Conservation (phyloP, 64 coral and sea anemone species). For the Pocillopora verrucosa region DNA sequence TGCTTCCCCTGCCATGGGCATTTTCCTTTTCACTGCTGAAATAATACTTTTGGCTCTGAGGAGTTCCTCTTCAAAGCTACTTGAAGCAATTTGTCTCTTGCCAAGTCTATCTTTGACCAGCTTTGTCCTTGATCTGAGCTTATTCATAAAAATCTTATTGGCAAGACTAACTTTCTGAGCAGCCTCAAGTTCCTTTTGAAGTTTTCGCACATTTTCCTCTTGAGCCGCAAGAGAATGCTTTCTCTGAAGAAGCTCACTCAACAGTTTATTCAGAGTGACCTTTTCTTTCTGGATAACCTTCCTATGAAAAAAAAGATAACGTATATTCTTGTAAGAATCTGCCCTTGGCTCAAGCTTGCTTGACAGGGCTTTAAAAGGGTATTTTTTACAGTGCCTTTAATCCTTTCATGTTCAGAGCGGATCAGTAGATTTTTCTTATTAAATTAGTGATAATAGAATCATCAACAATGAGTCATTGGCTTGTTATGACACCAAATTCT, state of each 20-base stretch:
- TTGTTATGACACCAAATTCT: no score
- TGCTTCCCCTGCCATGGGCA: not conserved
- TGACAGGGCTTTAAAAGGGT: no score
- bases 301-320: not conserved
- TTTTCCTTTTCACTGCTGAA: conserved; percentile 67
- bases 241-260: conserved; percentile 19
- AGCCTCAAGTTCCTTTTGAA: conserved; percentile 46
- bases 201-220: conserved; percentile 43
- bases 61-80: conserved; percentile 77
- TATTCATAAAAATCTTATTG: conserved; percentile 41
- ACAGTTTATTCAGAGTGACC: conserved; percentile 26
- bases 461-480: no score
- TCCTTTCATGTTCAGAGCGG: no score
- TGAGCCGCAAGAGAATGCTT: conserved; percentile 18
- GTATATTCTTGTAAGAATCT: no score
- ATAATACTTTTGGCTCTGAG: conserved; percentile 84
- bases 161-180: conserved; percentile 35
- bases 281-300: conserved; percentile 51
- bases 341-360: no score
- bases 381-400: no score
- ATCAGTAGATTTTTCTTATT: no score
- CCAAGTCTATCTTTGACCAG: conserved; percentile 61
- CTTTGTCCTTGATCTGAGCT: conserved; percentile 47
- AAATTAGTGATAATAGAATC: no score
- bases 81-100: conserved; percentile 42